Evolutionary conservation across 2,113 vertebrate species (phyloP).

Genomic region (Pollachius pollachius): DNA sequence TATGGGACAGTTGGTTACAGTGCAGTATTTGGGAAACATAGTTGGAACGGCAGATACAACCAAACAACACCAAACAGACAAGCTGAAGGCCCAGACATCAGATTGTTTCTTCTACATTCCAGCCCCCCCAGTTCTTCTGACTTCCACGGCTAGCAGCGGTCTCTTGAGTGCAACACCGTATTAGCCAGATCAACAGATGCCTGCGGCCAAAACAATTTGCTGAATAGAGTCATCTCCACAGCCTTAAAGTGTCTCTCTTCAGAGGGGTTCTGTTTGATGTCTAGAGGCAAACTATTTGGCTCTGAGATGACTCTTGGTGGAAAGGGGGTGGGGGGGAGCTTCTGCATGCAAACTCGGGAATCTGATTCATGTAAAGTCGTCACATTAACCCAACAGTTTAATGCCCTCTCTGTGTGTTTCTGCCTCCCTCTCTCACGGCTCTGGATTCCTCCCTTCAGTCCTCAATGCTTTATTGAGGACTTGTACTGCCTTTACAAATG

Average conservation of each 20-base stretch:
- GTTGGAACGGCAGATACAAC: too few species aligned
- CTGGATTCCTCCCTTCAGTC: too few species aligned
- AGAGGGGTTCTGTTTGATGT: constrained; percentile 38
- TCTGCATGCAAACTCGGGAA: constrained; percentile 37
- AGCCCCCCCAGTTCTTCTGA: not conserved
- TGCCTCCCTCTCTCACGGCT: too few species aligned
- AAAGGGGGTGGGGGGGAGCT: constrained; percentile 22
- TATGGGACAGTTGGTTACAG: too few species aligned
- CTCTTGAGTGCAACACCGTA: not conserved
- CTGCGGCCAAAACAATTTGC: constrained; percentile 41
- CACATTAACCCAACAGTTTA: not conserved
- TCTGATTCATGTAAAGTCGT: constrained; percentile 32
- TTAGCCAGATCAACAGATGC: constrained; percentile 6
- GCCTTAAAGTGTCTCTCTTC: constrained; percentile 41
- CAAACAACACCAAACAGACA: too few species aligned
- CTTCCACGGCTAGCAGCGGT: constrained; percentile 17
- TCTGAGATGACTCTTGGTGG: constrained; percentile 44
- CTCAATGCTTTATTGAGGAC: too few species aligned
- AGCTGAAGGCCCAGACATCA: too few species aligned
- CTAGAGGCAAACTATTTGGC: constrained; percentile 27
- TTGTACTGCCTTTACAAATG: too few species aligned
- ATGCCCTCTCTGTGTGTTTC: too few species aligned
- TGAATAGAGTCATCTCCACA: constrained; percentile 39
- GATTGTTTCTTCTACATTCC: too few species aligned
- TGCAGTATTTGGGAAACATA: too few species aligned